A percentile compares a stretch with the other conserved stretches of the same genome.
These are phyloP conservation scores for Dunckerocampus dactyliophorus DNA, from an alignment of 2,113 vertebrate species.

Conservation along the genomic window DNA sequence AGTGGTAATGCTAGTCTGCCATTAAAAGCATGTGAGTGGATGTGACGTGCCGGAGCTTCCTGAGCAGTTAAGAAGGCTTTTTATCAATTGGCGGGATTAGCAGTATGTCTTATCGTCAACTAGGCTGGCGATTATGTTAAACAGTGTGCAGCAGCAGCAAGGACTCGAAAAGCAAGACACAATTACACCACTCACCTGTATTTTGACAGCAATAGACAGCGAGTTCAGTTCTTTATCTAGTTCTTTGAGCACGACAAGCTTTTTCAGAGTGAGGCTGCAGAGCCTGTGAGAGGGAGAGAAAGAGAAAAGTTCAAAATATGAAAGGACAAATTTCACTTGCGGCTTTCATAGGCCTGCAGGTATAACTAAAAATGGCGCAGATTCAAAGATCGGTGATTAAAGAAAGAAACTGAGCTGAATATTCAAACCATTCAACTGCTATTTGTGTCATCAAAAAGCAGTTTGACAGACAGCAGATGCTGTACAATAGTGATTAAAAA, in stretches of 20 bases:
- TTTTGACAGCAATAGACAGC: constrained; percentile 74
- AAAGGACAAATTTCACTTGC: constrained; percentile 13
- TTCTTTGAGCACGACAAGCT: constrained; percentile 73
- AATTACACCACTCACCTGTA: constrained; percentile 66
- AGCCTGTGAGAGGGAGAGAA: constrained; percentile 65
- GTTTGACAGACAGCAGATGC: constrained; percentile 6
- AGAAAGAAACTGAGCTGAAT: neutral
- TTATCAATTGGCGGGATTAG: constrained; percentile 50
- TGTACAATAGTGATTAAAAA: constrained; percentile 3
- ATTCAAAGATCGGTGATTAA: neutral
- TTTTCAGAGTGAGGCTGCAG: constrained; percentile 86
- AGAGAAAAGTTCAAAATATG: constrained; percentile 14
- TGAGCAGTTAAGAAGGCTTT: constrained; percentile 29
- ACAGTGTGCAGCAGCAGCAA: constrained; percentile 2
- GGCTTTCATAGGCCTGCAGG: neutral
- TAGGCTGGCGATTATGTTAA: constrained; percentile 20
- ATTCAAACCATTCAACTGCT: constrained; percentile 5
- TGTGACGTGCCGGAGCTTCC: constrained; percentile 35
- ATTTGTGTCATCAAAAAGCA: constrained; percentile 5
- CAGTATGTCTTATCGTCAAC: constrained; percentile 18
- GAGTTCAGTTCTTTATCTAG: constrained; percentile 87
- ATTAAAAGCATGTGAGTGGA: constrained; percentile 36
- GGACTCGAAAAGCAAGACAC: constrained; percentile 10
- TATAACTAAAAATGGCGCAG: neutral
- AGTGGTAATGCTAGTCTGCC: constrained; percentile 30